Conservation (phyloP, 2,888 invertebrate genomes). For the Tyria jacobaeae region DNA sequence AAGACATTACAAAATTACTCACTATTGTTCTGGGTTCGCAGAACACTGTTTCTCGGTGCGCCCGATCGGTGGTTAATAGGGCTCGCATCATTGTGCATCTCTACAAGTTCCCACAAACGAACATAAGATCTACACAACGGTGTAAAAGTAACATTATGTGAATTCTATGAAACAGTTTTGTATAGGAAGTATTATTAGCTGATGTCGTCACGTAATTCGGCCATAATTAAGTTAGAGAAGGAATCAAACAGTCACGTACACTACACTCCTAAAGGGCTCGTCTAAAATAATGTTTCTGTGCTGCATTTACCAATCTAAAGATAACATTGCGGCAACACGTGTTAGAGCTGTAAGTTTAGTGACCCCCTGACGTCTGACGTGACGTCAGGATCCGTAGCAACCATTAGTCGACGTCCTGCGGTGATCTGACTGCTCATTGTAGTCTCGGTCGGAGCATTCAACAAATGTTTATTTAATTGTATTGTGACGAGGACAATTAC, state of each 20-base stretch:
- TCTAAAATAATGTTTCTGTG: conserved; percentile 58
- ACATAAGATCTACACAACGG: conserved; percentile 58
- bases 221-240: conserved; percentile 41
- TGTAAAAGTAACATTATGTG: conserved; percentile 59
- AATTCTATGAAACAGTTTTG: conserved; percentile 56
- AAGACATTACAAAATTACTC: conserved; percentile 83
- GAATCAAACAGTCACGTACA: conserved; percentile 43
- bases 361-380: conserved; percentile 57
- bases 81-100: conserved; percentile 75
- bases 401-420: conserved; percentile 71
- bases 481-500: conserved; percentile 59
- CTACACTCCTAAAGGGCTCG: conserved; percentile 46
- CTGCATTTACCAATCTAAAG: conserved; percentile 56
- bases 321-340: conserved; percentile 61
- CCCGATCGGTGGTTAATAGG: conserved; percentile 73
- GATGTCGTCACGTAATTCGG: conserved; percentile 59
- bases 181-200: conserved; percentile 49
- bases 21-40: conserved; percentile 83
- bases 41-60: conserved; percentile 73
- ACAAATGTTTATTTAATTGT: conserved; percentile 59
- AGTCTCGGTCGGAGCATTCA: conserved; percentile 51
- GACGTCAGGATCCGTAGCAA: conserved; percentile 59
- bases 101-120: conserved; percentile 67
- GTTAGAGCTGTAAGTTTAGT: conserved; percentile 63
- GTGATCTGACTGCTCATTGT: conserved; percentile 58